Percentiles rank a stretch among this genome's conserved stretches.
phyloP scores from a whole-genome alignment of 2,797 vertebrate genomes.

The Melanotaenia pygmaea region DNA sequence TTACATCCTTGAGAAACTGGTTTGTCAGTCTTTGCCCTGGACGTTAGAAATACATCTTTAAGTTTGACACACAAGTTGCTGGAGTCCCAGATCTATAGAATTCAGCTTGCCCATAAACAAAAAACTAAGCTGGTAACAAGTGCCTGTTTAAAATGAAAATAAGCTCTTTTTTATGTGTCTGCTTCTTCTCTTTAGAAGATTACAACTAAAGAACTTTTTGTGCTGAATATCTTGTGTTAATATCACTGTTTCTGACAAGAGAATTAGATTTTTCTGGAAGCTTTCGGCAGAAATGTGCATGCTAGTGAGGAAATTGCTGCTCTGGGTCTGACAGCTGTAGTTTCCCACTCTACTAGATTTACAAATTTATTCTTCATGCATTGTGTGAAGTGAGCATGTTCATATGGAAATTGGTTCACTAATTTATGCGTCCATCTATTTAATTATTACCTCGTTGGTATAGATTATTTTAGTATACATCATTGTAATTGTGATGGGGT shows the following conservation, averaged over 20 bases:
- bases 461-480: slow-evolving; percentile 22
- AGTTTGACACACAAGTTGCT: slow-evolving; percentile 15
- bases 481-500: slow-evolving; percentile 29
- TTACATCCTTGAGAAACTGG: slow-evolving; percentile 42
- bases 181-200: slow-evolving; percentile 7
- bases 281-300: slow-evolving; percentile 57
- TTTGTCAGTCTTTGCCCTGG: slow-evolving; percentile 34
- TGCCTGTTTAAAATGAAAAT: slow-evolving; percentile 1
- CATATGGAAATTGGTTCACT: slow-evolving; percentile 20
- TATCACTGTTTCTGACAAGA: background rate
- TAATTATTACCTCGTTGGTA: slow-evolving; percentile 59
- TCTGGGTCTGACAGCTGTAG: slow-evolving; percentile 20
- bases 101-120: background rate
- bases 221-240: slow-evolving; percentile 17
- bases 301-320: slow-evolving; percentile 26
- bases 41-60: slow-evolving; percentile 20
- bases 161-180: background rate
- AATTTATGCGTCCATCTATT: slow-evolving; percentile 35
- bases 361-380: slow-evolving; percentile 19
- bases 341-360: slow-evolving; percentile 7
- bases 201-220: slow-evolving; percentile 3
- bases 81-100: background rate
- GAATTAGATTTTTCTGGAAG: slow-evolving; percentile 34
- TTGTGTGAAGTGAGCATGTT: slow-evolving; percentile 22
- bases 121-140: background rate